These are phyloP conservation scores for Eupeodes latifasciatus DNA, from an alignment of 2,888 invertebrate genomes.

Conservation along the genomic window DNA sequence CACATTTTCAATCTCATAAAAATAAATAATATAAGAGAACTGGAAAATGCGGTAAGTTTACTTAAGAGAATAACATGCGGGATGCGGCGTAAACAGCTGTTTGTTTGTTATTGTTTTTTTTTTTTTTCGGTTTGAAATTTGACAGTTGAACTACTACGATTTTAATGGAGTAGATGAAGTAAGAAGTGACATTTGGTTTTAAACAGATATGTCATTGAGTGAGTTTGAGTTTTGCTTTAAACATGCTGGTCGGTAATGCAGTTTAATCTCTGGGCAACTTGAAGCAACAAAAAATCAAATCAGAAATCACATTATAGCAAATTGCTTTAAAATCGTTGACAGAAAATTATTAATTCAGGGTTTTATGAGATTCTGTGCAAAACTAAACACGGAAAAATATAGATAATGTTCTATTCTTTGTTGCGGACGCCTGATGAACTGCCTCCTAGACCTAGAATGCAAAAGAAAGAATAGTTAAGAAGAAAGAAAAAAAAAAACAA, in stretches of 20 bases:
- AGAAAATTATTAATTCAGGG: no score
- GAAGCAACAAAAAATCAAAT: no score
- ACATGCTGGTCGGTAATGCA: not conserved
- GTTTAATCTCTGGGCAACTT: not conserved
- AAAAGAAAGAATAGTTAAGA: no score
- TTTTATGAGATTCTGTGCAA: no score
- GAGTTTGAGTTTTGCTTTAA: not conserved
- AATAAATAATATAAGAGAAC: not conserved
- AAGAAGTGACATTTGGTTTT: not conserved
- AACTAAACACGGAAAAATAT: no score
- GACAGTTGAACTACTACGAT: constrained; percentile 26
- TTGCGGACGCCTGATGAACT: no score
- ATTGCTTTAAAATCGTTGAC: no score
- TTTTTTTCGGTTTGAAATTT: not conserved
- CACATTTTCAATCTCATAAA: not conserved
- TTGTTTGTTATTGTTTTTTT: constrained; percentile 60
- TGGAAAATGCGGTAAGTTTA: constrained; percentile 36
- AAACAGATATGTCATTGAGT: constrained; percentile 19
- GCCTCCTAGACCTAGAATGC: no score
- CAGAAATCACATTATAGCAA: no score
- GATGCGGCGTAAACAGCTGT: constrained; percentile 65
- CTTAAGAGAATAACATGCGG: constrained; percentile 54
- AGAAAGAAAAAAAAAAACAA: no score
- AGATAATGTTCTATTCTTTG: no score
- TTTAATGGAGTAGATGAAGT: not conserved